Evolutionary conservation across 2,888 invertebrate species (phyloP).

Genomic region (Agrilus cyanescens): DNA sequence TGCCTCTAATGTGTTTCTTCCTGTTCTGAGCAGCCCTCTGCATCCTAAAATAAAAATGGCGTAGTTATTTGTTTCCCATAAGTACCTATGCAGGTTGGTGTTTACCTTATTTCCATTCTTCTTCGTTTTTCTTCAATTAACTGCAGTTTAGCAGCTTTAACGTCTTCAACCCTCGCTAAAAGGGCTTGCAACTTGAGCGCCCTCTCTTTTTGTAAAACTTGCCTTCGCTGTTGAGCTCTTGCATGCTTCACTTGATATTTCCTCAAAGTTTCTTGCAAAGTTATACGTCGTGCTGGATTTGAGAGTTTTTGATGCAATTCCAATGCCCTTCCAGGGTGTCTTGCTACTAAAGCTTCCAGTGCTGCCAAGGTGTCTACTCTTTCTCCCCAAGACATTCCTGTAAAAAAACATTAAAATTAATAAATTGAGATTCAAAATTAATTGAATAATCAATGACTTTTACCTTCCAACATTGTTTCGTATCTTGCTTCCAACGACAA

Average conservation of each 20-base stretch:
- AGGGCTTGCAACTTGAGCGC: conserved; percentile 76
- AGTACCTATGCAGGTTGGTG: not conserved
- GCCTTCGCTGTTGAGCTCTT: conserved; percentile 77
- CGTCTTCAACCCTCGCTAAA: conserved; percentile 74
- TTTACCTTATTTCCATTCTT: conserved; percentile 52
- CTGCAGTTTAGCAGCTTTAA: conserved; percentile 72
- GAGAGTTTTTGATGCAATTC: conserved; percentile 90
- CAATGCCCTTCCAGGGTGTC: conserved; percentile 87
- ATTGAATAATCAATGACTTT: conserved; percentile 7
- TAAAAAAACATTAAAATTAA: conserved; percentile 5
- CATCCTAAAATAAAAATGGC: conserved; percentile 32
- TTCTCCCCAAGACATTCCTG: conserved; percentile 73
- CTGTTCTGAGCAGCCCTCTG: conserved; percentile 88
- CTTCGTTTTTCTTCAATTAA: conserved; percentile 70
- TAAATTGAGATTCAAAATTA: conserved; percentile 23
- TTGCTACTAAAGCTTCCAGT: conserved; percentile 63
- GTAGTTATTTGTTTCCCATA: not conserved
- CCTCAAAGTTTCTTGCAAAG: conserved; percentile 68
- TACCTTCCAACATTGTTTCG: conserved; percentile 54
- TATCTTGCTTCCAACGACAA: conserved; percentile 54
- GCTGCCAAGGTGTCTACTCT: conserved; percentile 69
- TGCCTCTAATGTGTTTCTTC: conserved; percentile 65
- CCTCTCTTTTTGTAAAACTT: conserved; percentile 70
- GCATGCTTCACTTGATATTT: conserved; percentile 84
- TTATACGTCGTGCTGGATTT: conserved; percentile 75